Percentiles rank a stretch among this genome's conserved stretches.
These are phyloP conservation scores for Nicator chloris DNA, from an alignment of 2,113 vertebrate species.

Conservation along the genomic window DNA sequence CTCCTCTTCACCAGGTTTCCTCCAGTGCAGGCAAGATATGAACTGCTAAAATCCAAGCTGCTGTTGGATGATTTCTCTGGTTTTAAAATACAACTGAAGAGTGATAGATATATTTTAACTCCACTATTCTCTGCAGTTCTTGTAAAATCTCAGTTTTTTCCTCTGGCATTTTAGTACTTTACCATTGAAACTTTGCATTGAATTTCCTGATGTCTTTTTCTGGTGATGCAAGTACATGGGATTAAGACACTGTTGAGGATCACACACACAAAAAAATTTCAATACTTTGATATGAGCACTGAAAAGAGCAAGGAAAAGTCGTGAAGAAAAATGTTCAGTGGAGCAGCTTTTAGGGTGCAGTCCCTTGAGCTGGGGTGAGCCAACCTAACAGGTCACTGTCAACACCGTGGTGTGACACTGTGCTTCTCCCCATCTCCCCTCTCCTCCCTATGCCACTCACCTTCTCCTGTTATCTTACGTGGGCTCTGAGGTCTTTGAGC, in stretches of 20 bases:
- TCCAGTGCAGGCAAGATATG: neutral
- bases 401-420: neutral
- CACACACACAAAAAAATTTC: neutral
- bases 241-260: neutral
- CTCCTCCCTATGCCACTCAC: rapidly evolving
- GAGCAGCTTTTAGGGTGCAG: neutral
- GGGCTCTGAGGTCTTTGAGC: neutral
- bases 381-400: neutral
- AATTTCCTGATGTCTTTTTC: neutral
- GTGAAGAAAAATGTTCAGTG: neutral
- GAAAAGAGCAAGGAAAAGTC: neutral
- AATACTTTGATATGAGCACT: neutral
- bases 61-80: neutral
- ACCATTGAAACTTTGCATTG: neutral
- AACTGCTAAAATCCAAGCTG: neutral
- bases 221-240: neutral
- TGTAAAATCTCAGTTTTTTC: neutral
- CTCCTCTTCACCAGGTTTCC: neutral
- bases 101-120: neutral
- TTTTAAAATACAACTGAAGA: neutral
- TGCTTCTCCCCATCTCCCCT: neutral
- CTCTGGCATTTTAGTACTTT: neutral
- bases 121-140: neutral
- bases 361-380: neutral
- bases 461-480: neutral